Evolutionary conservation across 2,888 invertebrate genomes (phyloP).

Genomic region (Drymonia ruficornis): DNA sequence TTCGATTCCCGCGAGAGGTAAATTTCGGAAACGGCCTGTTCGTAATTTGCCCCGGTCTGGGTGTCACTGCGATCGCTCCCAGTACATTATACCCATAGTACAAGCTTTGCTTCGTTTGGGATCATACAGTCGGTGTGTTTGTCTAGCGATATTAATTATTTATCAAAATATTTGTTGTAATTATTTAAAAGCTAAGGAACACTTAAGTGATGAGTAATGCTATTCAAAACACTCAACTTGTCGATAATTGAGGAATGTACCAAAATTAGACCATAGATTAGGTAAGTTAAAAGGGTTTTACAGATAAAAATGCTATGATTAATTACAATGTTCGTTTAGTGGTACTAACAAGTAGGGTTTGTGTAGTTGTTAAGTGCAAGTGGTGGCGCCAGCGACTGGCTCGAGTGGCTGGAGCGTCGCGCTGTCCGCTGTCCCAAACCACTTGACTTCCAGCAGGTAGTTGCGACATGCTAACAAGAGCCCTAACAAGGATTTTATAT

Average conservation of each 20-base stretch:
- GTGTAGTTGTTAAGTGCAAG: conserved; percentile 6
- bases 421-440: conserved; percentile 35
- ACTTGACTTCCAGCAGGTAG: conserved; percentile 45
- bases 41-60: too few relatives aligned
- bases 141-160: too few relatives aligned
- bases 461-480: conserved; percentile 18
- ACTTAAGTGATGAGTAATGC: too few relatives aligned
- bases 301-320: conserved; percentile 4
- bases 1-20: too few relatives aligned
- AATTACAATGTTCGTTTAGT: conserved; percentile 5
- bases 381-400: conserved; percentile 32
- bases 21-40: too few relatives aligned
- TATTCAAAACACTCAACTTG: neutral
- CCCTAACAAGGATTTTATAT: conserved; percentile 14
- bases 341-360: neutral
- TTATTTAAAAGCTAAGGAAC: too few relatives aligned
- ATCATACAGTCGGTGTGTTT: too few relatives aligned
- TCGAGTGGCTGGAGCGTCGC: conserved; percentile 31
- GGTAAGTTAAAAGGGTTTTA: neutral
- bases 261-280: neutral
- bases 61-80: too few relatives aligned
- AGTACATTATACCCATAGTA: too few relatives aligned
- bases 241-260: neutral
- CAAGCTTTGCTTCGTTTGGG: too few relatives aligned
- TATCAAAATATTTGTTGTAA: too few relatives aligned